Conservation (phyloP, 2,797 vertebrate genomes). For the Rhodeus uyekii region DNA sequence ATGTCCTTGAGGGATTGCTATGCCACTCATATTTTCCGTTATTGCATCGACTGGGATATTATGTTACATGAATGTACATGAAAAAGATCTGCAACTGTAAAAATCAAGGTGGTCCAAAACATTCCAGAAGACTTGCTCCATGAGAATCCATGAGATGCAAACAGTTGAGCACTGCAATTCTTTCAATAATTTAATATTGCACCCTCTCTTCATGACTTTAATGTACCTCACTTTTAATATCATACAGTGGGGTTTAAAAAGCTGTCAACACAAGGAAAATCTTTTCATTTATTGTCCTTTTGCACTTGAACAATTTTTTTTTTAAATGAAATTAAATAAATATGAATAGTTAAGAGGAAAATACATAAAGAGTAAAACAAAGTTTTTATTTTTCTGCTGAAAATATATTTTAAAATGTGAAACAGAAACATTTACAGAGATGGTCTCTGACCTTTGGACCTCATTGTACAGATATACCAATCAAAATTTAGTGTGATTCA, state of each 20-base stretch:
- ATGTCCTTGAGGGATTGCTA: slow-evolving; percentile 46
- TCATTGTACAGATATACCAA: neutral
- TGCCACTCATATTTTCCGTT: slow-evolving; percentile 45
- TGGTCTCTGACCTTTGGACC: neutral
- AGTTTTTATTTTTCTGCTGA: neutral
- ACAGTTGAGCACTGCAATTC: slow-evolving; percentile 31
- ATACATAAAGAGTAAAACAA: neutral
- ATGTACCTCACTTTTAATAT: neutral
- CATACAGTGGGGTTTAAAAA: neutral
- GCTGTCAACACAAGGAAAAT: neutral
- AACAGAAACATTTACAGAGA: neutral
- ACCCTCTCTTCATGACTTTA: neutral
- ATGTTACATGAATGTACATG: slow-evolving; percentile 43
- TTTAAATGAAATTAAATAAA: neutral
- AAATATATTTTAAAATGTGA: neutral
- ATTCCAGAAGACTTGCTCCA: slow-evolving; percentile 24
- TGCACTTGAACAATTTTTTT: neutral
- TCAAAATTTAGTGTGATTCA: neutral
- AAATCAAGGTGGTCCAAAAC: slow-evolving; percentile 44
- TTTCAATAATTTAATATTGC: neutral
- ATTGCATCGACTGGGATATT: slow-evolving; percentile 49
- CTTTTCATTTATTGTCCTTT: neutral
- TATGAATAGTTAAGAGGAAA: neutral
- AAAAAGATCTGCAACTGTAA: slow-evolving; percentile 38
- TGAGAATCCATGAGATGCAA: slow-evolving; percentile 1